These are phyloP conservation scores for Troilus luridus DNA, from an alignment of 2,888 invertebrate species.

Conservation along the genomic window DNA sequence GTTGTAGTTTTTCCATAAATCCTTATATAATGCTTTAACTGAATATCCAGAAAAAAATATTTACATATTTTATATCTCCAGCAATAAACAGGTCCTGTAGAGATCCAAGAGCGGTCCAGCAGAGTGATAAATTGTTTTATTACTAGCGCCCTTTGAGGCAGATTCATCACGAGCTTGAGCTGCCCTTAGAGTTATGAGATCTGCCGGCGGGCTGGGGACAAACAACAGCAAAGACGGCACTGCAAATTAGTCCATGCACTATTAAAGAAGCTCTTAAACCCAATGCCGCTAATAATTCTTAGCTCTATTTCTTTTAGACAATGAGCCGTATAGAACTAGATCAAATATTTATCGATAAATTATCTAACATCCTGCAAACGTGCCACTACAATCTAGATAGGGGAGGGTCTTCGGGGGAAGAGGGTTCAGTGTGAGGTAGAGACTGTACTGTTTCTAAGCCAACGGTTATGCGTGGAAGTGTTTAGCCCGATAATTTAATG, in stretches of 20 bases:
- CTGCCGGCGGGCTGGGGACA: neutral
- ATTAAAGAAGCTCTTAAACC: slow-evolving; percentile 19
- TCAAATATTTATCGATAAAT: neutral
- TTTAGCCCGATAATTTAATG: too few relatives aligned
- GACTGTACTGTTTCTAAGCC: too few relatives aligned
- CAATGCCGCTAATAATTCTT: neutral
- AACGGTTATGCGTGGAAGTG: too few relatives aligned
- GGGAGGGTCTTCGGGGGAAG: too few relatives aligned
- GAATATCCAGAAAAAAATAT: too few relatives aligned
- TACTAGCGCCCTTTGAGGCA: slow-evolving; percentile 26
- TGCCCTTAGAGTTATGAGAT: neutral
- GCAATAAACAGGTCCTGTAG: neutral
- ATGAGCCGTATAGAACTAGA: neutral
- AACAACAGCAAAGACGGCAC: neutral
- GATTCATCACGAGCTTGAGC: neutral
- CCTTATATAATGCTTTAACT: too few relatives aligned
- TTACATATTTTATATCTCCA: neutral
- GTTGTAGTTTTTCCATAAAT: too few relatives aligned
- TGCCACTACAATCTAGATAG: too few relatives aligned
- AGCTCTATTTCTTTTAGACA: neutral
- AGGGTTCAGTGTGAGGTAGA: too few relatives aligned
- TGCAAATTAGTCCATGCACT: neutral
- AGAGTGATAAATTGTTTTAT: neutral
- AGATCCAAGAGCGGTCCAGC: neutral
- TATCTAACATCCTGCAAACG: too few relatives aligned